phyloP scores from a whole-genome alignment of 1,140 invertebrate species.

The Hormaphis cornu region DNA sequence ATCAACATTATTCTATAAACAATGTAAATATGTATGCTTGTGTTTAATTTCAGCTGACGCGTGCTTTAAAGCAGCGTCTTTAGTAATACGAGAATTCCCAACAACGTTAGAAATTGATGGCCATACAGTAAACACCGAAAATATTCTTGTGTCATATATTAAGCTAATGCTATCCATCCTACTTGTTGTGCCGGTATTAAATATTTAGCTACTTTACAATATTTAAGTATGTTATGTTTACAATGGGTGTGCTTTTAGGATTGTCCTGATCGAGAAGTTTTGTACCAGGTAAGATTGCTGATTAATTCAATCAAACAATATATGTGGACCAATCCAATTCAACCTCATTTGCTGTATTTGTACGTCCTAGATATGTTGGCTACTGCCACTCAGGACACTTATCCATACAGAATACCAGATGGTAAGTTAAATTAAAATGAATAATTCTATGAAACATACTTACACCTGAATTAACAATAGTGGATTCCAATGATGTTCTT shows the following conservation, averaged over 20 bases:
- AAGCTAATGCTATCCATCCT: conserved; percentile 74
- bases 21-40: neutral
- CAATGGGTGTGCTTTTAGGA: conserved; percentile 52
- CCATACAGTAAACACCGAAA: conserved; percentile 59
- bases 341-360: conserved; percentile 55
- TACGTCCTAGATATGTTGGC: conserved; percentile 64
- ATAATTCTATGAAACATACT: too few species aligned
- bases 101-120: conserved; percentile 65
- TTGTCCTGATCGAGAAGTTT: conserved; percentile 70
- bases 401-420: conserved; percentile 71
- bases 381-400: conserved; percentile 62
- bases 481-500: conserved; percentile 87
- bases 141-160: conserved; percentile 60
- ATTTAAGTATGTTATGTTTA: conserved; percentile 14
- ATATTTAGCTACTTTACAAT: conserved; percentile 22
- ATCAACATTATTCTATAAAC: neutral
- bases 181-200: conserved; percentile 71
- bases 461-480: conserved; percentile 47
- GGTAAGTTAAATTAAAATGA: conserved; percentile 49
- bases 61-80: conserved; percentile 80
- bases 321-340: conserved; percentile 51
- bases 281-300: conserved; percentile 66
- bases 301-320: conserved; percentile 64
- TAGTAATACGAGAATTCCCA: conserved; percentile 67
- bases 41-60: conserved; percentile 66